Conservation (phyloP, 2,797 vertebrate species). For the Scomberomorus guttatus region DNA sequence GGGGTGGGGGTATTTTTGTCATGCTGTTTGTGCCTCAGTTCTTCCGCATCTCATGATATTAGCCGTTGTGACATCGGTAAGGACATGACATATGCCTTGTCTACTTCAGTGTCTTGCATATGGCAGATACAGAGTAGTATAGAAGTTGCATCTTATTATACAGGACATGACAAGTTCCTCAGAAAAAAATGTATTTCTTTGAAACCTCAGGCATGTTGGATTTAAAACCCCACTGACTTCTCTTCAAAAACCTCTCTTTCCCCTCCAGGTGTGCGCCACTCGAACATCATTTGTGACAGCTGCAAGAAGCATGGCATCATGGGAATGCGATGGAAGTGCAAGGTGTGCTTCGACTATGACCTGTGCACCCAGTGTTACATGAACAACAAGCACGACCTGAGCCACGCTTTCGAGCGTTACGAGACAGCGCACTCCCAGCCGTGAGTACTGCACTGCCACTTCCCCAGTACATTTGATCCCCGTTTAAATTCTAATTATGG, state of each 20-base stretch:
- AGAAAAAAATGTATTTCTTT: not conserved
- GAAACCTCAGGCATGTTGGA: not conserved
- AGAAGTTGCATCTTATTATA: not conserved
- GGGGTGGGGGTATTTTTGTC: conserved; percentile 52
- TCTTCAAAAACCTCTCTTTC: conserved; percentile 11
- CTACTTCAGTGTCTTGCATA: conserved; percentile 18
- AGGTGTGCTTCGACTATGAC: conserved; percentile 97
- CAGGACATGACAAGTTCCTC: not conserved
- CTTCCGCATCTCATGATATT: conserved; percentile 45
- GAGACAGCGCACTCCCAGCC: conserved; percentile 97
- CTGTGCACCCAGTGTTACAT: conserved; percentile 99
- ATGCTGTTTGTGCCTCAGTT: conserved; percentile 56
- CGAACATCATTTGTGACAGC: conserved; percentile 99
- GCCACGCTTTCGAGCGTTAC: conserved; percentile 95
- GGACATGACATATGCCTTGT: conserved; percentile 13
- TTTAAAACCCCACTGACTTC: not conserved
- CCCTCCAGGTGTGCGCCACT: conserved; percentile 94
- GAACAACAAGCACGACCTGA: conserved; percentile 95
- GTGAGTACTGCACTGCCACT: conserved; percentile 85
- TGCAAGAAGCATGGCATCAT: conserved; percentile 98
- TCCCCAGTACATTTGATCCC: not conserved
- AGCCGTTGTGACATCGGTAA: conserved; percentile 25
- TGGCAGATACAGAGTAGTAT: not conserved
- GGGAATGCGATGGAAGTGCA: conserved; percentile 99
- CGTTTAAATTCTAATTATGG: conserved; percentile 18